A percentile compares a stretch with the other conserved stretches of the same genome.
phyloP scores from a whole-genome alignment of 2,113 vertebrate genomes.

The zebrafish (Danio rerio) region GRCz12tu NC_133193.1:13226501-13227000 shows the following conservation, averaged over 20 bases:
- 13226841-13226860: constrained; percentile 3
- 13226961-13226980: constrained; percentile 20
- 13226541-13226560: neutral
- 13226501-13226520: neutral
- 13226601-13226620: constrained; percentile 13
- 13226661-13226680: neutral
- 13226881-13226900: constrained; percentile 23
- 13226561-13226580: neutral
- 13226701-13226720: neutral
- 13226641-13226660: neutral
- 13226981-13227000: constrained; percentile 41
- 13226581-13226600: no score
- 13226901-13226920: constrained; percentile 34
- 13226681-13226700: neutral
- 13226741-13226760: neutral
- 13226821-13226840: constrained; percentile 15
- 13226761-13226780: neutral
- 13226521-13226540: neutral
- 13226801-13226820: constrained; percentile 8
- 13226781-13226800: constrained; percentile 14
- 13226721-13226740: neutral
- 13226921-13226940: constrained; percentile 41
- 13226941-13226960: constrained; percentile 36
- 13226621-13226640: neutral
- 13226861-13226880: neutral